Evolutionary conservation across 2,888 invertebrate genomes (phyloP), one percentile per base, ranked within the genome.

Genomic region (Troides helena): DNA sequence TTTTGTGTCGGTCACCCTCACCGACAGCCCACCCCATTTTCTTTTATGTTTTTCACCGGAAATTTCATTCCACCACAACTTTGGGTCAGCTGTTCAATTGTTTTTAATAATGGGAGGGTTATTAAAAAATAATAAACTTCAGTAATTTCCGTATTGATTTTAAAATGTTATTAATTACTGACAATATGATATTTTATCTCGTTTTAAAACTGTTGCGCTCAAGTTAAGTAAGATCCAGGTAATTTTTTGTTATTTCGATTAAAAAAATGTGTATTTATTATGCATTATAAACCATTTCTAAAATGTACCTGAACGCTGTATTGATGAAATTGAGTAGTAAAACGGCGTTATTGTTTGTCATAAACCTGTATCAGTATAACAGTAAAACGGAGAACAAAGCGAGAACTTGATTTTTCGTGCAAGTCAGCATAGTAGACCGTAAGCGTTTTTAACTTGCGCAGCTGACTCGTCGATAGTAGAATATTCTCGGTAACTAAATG

Each of bases 351-450:
- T 43, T 43, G 46, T 12, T 46, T 46, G 46, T 12, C 14, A 14
- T 12, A 46, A 12, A 46, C 12, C 14, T 0, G 14, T 46, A 46
- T 46, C 46, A 46, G 12, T 46, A 46, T 46, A 39, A 14, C 46
- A 46, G 46, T 14, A 12, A 4, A 46, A 4, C 12, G 2, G 46
- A 14, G 14, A 46, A 46, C 46, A 46, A 46, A 46, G 56, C 56
- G 6, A 56, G 56, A 56, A 21, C 56, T n/a, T 56, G 56, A 56
- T 56, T 56, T n/a, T 56, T 86, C 77, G 72, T 83, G 78, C 80
- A 76, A 81, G 85, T 89, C 89, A 89, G 86, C 85, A 77, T 81
- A 85, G 83, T 53, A n/a, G 53, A n/a, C 53, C 8, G n/a, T 86
- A 85, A 86, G 82, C 80, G 80, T n/a, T 62, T 62, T 68, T 56